Base-by-base conservation (phyloP, 1,140 invertebrate genomes). In the Amphibalanus amphitrite region DNA sequence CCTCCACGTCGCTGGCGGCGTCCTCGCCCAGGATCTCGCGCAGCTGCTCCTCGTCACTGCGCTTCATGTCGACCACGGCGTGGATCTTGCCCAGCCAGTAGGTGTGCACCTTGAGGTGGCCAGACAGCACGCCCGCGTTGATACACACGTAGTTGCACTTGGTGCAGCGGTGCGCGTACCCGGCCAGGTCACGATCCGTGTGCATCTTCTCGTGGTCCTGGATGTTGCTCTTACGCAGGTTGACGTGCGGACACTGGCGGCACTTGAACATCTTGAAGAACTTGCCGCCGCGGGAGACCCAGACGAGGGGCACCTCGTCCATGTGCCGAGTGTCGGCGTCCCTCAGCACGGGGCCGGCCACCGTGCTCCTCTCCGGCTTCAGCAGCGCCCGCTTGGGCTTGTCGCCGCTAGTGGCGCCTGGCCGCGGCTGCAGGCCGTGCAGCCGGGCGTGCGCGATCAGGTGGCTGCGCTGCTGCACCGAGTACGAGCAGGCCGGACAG, bases 121-220 rank as follows among this genome's bases (percentile, higher is more conserved):
- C 85, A 17, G 88, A 86, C 74, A 92, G 82, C 28, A 89, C 85
- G 4, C 86, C 87, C 30, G 87, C 86, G 76, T 87, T 89, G 65
- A 88, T 86, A 78, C 89, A 91, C 26, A 86, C 85, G 76, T 90
- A 93, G 79, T 89, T 90, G 79, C 92, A 94, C 74, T 90, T 85
- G 1, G 86, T 84, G 78, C 91, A 94, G 71, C 83, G 82, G 74
- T 81, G 79, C 69, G 73, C 73, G 15, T 73, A 73, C 65, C 79
- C 77, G 38, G 74, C 76, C 4, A 75, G 70, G 65, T 75, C 75
- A 15, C 85, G 78, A 73, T 81, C 76, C n/a, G 83, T 83, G 79
- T 93, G 91, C 86, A 93, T 90, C 78, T 87, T 87, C 79, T 93
- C 90, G 79, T 94, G 91, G 74, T 91, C 89, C n/a, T 86, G 84